Conservation (phyloP, 2,797 vertebrate genomes). For the Oreonectes daqikongensis region DNA sequence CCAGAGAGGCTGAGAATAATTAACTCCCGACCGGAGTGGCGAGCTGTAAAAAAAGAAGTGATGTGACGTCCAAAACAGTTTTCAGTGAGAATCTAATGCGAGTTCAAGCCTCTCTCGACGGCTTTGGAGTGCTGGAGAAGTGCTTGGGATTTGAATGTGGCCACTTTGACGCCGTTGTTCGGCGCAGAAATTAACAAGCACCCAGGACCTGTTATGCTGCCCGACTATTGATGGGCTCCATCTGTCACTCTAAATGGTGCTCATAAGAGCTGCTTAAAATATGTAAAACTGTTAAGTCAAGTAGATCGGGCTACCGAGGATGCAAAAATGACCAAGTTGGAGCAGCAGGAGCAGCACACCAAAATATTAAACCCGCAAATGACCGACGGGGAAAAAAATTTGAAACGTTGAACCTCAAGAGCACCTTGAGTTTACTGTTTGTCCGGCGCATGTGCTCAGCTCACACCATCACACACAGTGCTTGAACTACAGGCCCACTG, state of each 20-base stretch:
- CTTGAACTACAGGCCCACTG: conserved; percentile 66
- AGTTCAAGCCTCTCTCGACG: conserved; percentile 76
- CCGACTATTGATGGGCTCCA: conserved; percentile 27
- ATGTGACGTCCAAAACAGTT: conserved; percentile 78
- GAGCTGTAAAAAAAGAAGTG: conserved; percentile 59
- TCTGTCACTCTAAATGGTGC: conserved; percentile 27
- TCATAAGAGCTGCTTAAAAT: conserved; percentile 23
- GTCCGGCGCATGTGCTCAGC: conserved; percentile 35
- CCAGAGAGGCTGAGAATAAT: conserved; percentile 72
- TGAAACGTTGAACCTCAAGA: conserved; percentile 6
- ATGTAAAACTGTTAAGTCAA: not conserved
- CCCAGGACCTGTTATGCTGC: conserved; percentile 44
- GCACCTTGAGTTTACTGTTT: not conserved
- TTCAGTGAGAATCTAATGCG: conserved; percentile 71
- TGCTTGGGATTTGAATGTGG: conserved; percentile 50
- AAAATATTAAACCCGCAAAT: not conserved
- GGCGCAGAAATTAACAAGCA: conserved; percentile 57
- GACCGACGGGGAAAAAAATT: not conserved
- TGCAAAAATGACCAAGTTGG: not conserved
- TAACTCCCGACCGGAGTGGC: conserved; percentile 72
- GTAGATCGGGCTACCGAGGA: not conserved
- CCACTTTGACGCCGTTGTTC: conserved; percentile 64
- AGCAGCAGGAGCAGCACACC: not conserved
- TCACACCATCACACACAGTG: conserved; percentile 52
- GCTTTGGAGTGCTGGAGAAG: conserved; percentile 64